Evolutionary conservation across 1,140 invertebrate genomes (phyloP).

Genomic region (Drosophila pachea): DNA sequence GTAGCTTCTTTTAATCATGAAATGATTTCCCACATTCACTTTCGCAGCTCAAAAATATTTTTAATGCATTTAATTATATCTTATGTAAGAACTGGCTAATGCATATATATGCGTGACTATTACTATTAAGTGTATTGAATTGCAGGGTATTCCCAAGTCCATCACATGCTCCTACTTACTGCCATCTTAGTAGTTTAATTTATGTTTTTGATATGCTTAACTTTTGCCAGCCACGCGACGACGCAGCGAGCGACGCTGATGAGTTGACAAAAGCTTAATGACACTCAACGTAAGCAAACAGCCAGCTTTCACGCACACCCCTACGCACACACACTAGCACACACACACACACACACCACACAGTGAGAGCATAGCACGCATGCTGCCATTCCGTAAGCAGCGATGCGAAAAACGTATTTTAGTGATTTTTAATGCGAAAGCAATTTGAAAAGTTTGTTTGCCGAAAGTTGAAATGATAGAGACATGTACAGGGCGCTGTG

Average conservation of each 20-base stretch:
- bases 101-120: too few species aligned
- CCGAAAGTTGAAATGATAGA: constrained; percentile 53
- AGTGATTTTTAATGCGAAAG: constrained; percentile 71
- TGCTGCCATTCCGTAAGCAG: constrained; percentile 38
- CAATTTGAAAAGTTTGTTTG: constrained; percentile 65
- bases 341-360: constrained; percentile 3
- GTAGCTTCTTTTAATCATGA: too few species aligned
- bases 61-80: too few species aligned
- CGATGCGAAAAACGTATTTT: constrained; percentile 59
- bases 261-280: constrained; percentile 63
- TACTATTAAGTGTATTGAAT: too few species aligned
- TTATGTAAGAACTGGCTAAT: too few species aligned
- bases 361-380: neutral
- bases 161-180: neutral
- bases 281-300: constrained; percentile 52
- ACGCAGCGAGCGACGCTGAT: constrained; percentile 35
- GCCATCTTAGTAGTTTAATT: constrained; percentile 28
- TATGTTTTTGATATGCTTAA: constrained; percentile 50
- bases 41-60: neutral
- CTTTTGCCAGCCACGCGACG: constrained; percentile 32
- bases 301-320: constrained; percentile 11
- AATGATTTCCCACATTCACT: too few species aligned
- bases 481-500: constrained; percentile 14
- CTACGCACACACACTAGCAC: constrained; percentile 9
- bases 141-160: constrained; percentile 5